Conservation (phyloP, 23 tunicate species). For the Corella eumyota region DNA sequence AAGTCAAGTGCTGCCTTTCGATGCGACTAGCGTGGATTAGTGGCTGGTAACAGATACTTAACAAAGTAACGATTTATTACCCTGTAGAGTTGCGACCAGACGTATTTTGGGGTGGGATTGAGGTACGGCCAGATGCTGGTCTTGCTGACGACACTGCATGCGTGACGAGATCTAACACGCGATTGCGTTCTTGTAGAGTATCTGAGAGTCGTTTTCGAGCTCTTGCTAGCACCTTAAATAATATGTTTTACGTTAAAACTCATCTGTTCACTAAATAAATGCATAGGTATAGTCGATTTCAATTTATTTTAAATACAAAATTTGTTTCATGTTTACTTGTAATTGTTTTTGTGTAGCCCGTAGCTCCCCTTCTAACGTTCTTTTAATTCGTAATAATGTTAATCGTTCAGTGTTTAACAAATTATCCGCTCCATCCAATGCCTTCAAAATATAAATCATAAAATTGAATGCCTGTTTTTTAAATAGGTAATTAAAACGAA, state of each 20-base stretch:
- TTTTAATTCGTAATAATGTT: conserved; percentile 51
- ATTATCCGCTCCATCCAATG: conserved; percentile 64
- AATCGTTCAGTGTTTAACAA: conserved; percentile 60
- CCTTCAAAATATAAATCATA: conserved; percentile 11
- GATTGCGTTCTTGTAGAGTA: conserved; percentile 67
- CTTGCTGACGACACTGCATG: conserved; percentile 67
- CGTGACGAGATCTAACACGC: conserved; percentile 72
- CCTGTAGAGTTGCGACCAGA: conserved; percentile 29
- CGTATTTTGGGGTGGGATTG: conserved; percentile 11
- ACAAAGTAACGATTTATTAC: neutral
- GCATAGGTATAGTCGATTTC: too few relatives aligned
- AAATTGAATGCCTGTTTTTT: neutral
- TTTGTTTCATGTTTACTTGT: too few relatives aligned
- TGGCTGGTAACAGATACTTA: too few relatives aligned
- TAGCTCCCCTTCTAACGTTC: conserved; percentile 69
- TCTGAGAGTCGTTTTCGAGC: conserved; percentile 66
- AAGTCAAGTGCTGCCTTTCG: too few relatives aligned
- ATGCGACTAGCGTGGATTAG: too few relatives aligned
- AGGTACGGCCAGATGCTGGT: conserved; percentile 47
- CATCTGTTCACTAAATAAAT: too few relatives aligned
- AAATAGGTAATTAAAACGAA: too few relatives aligned
- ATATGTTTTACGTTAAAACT: neutral
- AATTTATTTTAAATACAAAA: too few relatives aligned
- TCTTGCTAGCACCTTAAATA: conserved; percentile 31
- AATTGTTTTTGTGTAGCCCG: conserved; percentile 81